These are phyloP conservation scores for Coturnix japonica DNA, from an alignment of 2,113 vertebrate species.

Conservation along the genomic window DNA sequence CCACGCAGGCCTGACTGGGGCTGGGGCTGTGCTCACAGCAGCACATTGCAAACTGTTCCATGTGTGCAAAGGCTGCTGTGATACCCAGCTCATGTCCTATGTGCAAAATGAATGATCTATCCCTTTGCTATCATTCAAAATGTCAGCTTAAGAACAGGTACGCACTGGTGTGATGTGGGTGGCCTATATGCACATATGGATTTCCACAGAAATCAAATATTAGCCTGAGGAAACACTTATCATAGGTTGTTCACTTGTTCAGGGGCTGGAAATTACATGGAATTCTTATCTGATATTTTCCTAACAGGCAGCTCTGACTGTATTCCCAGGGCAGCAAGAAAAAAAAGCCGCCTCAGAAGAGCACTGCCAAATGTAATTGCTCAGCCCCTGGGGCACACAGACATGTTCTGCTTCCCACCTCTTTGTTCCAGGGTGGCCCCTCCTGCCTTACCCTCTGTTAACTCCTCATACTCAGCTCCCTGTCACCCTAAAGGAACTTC, in stretches of 20 bases:
- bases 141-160: constrained; percentile 45
- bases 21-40: not conserved
- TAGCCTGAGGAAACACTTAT: constrained; percentile 75
- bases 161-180: constrained; percentile 63
- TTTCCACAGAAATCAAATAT: constrained; percentile 72
- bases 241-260: constrained; percentile 73
- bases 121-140: constrained; percentile 40
- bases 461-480: constrained; percentile 36
- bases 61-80: not conserved
- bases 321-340: constrained; percentile 60
- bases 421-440: constrained; percentile 76
- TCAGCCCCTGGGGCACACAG: constrained; percentile 63
- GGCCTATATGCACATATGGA: constrained; percentile 64
- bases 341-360: constrained; percentile 57
- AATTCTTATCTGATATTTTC: constrained; percentile 77
- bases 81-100: not conserved
- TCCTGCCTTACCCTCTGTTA: constrained; percentile 54
- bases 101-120: constrained; percentile 33
- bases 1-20: not conserved
- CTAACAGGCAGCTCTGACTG: constrained; percentile 66
- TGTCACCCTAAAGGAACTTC: not conserved
- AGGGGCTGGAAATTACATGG: constrained; percentile 71
- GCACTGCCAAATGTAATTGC: constrained; percentile 34
- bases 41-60: not conserved
- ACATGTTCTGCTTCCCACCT: constrained; percentile 66